Evolutionary conservation across 2,888 invertebrate genomes (phyloP).

Genomic region (Tetropium fuscum): DNA sequence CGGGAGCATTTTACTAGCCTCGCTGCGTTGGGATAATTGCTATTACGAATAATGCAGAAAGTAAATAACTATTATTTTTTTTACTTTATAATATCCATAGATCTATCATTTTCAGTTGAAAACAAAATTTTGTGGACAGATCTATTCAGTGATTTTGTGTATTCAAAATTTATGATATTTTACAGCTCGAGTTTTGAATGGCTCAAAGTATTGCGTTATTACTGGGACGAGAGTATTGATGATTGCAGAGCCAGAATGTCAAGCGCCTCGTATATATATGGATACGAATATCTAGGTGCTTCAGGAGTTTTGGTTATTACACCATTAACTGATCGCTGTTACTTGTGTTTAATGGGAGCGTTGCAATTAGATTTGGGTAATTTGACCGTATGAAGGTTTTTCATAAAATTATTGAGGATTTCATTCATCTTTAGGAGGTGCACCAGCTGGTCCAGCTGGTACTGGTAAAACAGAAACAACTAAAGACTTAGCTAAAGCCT

Average conservation of each 20-base stretch:
- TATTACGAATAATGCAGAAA: no score
- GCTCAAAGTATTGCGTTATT: slow-evolving; percentile 91
- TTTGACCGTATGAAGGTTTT: not conserved
- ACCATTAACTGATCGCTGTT: slow-evolving; percentile 89
- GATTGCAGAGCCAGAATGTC: slow-evolving; percentile 88
- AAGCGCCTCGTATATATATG: slow-evolving; percentile 85
- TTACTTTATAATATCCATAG: no score
- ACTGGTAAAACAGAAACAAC: slow-evolving; percentile 94
- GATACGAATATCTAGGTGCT: slow-evolving; percentile 93
- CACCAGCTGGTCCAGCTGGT: slow-evolving; percentile 90
- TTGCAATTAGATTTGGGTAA: slow-evolving; percentile 83
- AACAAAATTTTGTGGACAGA: no score
- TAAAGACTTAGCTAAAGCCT: slow-evolving; percentile 88
- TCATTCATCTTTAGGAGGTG: slow-evolving; percentile 72
- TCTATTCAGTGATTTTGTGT: no score
- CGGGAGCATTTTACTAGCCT: no score
- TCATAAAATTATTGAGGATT: slow-evolving; percentile 1
- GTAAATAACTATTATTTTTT: no score
- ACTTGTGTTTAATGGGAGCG: slow-evolving; percentile 91
- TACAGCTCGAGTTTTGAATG: slow-evolving; percentile 83
- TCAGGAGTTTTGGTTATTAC: slow-evolving; percentile 89
- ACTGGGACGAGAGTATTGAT: slow-evolving; percentile 84
- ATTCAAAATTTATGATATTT: no score
- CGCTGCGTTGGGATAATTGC: no score
- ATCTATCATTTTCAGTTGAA: no score